These are phyloP conservation scores for Hapalemur alaotrensis DNA, from an alignment of 2,797 vertebrate species.

Conservation along the genomic window DNA sequence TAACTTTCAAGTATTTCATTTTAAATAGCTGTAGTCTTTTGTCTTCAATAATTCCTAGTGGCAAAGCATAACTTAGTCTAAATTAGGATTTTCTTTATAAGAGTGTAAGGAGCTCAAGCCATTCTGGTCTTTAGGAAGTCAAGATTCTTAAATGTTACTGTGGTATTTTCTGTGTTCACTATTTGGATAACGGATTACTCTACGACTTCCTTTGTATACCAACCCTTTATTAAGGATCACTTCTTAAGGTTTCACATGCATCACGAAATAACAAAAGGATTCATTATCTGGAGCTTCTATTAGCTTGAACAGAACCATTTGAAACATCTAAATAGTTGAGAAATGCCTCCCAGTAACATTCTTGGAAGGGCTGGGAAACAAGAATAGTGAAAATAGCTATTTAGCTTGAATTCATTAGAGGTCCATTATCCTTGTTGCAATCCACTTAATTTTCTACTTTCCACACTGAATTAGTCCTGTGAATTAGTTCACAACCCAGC, in stretches of 20 bases:
- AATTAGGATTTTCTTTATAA: slow-evolving; percentile 53
- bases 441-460: slow-evolving; percentile 26
- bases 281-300: background rate
- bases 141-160: slow-evolving; percentile 35
- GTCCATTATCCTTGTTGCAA: slow-evolving; percentile 3
- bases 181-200: background rate
- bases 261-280: background rate
- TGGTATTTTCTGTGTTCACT: background rate
- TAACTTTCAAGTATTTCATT: slow-evolving; percentile 53
- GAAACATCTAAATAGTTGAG: background rate
- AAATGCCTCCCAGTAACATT: background rate
- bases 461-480: background rate
- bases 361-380: background rate
- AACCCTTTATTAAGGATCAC: background rate
- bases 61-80: background rate
- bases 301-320: background rate
- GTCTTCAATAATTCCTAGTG: slow-evolving; percentile 57
- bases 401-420: slow-evolving; percentile 22
- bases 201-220: background rate
- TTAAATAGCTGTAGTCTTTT: background rate
- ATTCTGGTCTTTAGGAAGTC: background rate
- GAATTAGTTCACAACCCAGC: background rate
- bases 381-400: background rate
- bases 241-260: background rate
- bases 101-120: background rate